Percentiles rank a stretch among this genome's conserved stretches.
Evolutionary conservation across 2,888 invertebrate genomes (phyloP).

Genomic region (Celastrina argiolus): DNA sequence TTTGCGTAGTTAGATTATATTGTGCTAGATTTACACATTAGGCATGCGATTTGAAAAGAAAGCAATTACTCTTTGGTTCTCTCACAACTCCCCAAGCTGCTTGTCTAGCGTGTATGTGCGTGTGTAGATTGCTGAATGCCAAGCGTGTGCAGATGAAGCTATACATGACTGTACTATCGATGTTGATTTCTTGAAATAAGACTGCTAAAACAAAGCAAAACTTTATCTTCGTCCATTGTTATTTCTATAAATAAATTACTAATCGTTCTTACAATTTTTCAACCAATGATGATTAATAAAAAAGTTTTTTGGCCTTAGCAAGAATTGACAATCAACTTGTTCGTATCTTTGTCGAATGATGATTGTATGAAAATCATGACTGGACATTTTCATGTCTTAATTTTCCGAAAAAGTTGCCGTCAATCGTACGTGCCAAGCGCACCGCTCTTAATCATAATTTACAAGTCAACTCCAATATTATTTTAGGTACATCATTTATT

Average conservation of each 20-base stretch:
- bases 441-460: neutral
- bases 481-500: conserved; percentile 11
- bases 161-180: neutral
- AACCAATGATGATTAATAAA: neutral
- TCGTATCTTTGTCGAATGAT: too few species aligned
- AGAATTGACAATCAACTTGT: too few species aligned
- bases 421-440: too few species aligned
- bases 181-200: neutral
- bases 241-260: neutral
- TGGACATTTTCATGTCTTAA: too few species aligned
- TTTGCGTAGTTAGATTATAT: too few species aligned
- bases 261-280: neutral
- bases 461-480: neutral
- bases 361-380: too few species aligned
- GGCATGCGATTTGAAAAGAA: neutral
- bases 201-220: neutral
- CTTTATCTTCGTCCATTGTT: neutral
- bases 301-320: too few species aligned
- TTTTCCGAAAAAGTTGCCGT: too few species aligned
- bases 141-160: neutral
- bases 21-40: too few species aligned
- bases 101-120: neutral
- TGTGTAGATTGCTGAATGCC: too few species aligned
- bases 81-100: neutral
- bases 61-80: neutral